Base-by-base conservation (phyloP, 2,797 vertebrate species). In the Gymnodraco acuticeps region DNA sequence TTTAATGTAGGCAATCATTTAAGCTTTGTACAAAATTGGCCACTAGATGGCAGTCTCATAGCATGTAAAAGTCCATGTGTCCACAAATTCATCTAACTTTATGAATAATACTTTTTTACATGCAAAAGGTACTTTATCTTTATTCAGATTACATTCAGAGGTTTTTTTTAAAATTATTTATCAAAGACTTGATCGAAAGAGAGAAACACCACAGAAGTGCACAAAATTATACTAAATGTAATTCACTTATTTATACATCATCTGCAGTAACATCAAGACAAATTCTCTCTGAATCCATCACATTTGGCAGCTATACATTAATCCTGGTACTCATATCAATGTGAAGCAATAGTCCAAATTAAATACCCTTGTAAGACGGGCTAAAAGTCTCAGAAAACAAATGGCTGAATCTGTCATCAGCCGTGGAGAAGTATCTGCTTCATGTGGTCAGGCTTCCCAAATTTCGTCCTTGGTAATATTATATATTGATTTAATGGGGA, bases 401-500 rank as follows among this genome's bases (percentile, higher is more conserved):
- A 79, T 74, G 64, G 59, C 77, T 58, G 14, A 63, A 70, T 90
- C 66, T 87, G 85, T 88, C 82, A 70, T 78, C 53, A 38, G 71
- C 73, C 64, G 10, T 10, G 19, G 68, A 75, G 79, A 78, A 86
- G 72, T 75, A 83, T 82, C 82, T 75, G 73, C 82, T 78, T 87
- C 83, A 85, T 85, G 86, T 73, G 77, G 74, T 78, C 77, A 73
- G 81, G 81, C 84, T 71, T 75, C 69, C 78, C 67, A 76, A 65
- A 82, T 89, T 88, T 87, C 77, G 59, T 85, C 93, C 91, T 87
- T 80, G 89, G 93, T 93, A 93, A 94, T 92, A 85, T 92, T 92
- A 93, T 93, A 93, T 93, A 93, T 90, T 92, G 91, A 93, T 93
- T 90, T 93, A 91, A 94, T 82, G 75, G 75, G 76, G 84, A 63